Conservation (phyloP, 2,113 vertebrate genomes). For the Polypterus senegalus region DNA sequence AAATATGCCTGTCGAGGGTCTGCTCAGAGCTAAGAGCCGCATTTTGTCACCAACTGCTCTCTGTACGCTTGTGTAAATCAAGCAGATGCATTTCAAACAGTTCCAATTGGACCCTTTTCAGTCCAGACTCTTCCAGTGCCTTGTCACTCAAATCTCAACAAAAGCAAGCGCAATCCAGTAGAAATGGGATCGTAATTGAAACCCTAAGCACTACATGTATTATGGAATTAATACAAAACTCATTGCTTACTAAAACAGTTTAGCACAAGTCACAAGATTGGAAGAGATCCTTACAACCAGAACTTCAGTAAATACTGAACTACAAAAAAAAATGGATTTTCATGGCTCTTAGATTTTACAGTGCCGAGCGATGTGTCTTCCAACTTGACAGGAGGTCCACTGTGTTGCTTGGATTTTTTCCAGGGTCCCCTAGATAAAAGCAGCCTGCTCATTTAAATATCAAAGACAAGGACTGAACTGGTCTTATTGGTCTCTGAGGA, state of each 20-base stretch:
- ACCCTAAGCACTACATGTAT: background rate
- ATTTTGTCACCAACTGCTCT: background rate
- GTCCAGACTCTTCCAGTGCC: background rate
- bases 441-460: conserved; percentile 64
- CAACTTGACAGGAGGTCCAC: conserved; percentile 45
- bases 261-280: background rate
- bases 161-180: background rate
- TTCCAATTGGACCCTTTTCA: background rate
- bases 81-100: background rate
- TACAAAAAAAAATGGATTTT: conserved; percentile 5
- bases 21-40: background rate
- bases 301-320: background rate
- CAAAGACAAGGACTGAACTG: conserved; percentile 53
- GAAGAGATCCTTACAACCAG: background rate
- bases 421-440: conserved; percentile 55
- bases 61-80: background rate
- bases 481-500: conserved; percentile 42
- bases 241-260: background rate
- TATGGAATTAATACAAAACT: background rate
- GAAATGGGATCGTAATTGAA: conserved; percentile 3
- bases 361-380: conserved; percentile 22
- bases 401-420: conserved; percentile 50
- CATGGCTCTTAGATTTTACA: conserved; percentile 1
- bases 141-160: conserved; percentile 1
- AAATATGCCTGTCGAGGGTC: background rate